Evolutionary conservation across 2,113 vertebrate genomes (phyloP).

Genomic region (Vulpes vulpes): DNA sequence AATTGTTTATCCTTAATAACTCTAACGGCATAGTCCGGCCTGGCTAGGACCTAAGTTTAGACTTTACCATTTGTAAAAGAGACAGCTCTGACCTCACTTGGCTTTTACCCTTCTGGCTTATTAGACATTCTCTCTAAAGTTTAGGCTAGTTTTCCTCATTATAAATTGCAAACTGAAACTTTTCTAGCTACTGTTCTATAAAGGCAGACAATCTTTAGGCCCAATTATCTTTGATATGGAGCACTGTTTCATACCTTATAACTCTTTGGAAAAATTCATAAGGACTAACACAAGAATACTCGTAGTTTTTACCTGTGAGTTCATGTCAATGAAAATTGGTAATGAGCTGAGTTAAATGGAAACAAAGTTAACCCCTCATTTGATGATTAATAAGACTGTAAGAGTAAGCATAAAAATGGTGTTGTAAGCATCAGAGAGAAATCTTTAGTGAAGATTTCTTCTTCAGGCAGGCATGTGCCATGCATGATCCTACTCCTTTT

Average conservation of each 20-base stretch:
- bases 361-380: not conserved
- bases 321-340: not conserved
- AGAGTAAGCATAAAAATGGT: not conserved
- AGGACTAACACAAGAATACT: not conserved
- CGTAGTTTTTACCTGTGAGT: not conserved
- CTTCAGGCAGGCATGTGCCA: not conserved
- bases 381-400: not conserved
- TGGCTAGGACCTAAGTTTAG: slow-evolving; percentile 57
- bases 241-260: not conserved
- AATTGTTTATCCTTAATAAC: slow-evolving; percentile 63
- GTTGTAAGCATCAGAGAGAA: not conserved
- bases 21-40: not conserved
- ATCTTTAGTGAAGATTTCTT: not conserved
- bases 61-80: slow-evolving; percentile 59
- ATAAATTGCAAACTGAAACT: not conserved
- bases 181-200: not conserved
- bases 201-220: not conserved
- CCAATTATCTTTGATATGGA: not conserved
- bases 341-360: not conserved
- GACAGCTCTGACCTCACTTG: slow-evolving; percentile 46
- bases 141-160: not conserved
- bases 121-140: not conserved
- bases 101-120: slow-evolving; percentile 43
- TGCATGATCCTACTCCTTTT: not conserved
- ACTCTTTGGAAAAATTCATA: not conserved